A percentile compares a stretch with the other conserved stretches of the same genome.
phyloP scores from a whole-genome alignment of 2,888 invertebrate genomes.

The Timema cristinae region DNA sequence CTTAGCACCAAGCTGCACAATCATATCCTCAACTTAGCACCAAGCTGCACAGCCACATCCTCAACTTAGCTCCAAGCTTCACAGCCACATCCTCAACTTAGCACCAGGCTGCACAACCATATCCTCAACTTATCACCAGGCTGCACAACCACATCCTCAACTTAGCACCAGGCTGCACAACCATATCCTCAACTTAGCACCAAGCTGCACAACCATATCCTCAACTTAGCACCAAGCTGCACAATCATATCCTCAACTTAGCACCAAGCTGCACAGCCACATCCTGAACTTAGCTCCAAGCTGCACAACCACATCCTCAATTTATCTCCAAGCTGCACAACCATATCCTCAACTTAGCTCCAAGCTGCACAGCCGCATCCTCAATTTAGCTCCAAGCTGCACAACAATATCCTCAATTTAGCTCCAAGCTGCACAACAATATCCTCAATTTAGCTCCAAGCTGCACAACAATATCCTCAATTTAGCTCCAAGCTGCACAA shows the following conservation, averaged over 20 bases:
- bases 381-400: too few relatives aligned
- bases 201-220: slow-evolving; percentile 13
- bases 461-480: slow-evolving; percentile 20
- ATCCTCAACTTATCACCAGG: slow-evolving; percentile 20
- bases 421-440: slow-evolving; percentile 4
- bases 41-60: background rate
- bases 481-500: slow-evolving; percentile 5
- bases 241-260: slow-evolving; percentile 22
- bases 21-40: slow-evolving; percentile 21
- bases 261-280: background rate
- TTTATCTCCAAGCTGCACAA: slow-evolving; percentile 5
- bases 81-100: slow-evolving; percentile 22
- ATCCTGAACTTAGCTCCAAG: too few relatives aligned
- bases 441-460: slow-evolving; percentile 20
- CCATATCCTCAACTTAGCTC: slow-evolving; percentile 21
- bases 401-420: slow-evolving; percentile 22
- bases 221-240: slow-evolving; percentile 17
- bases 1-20: slow-evolving; percentile 7
- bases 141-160: slow-evolving; percentile 21
- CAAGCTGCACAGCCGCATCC: background rate
- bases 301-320: slow-evolving; percentile 24
- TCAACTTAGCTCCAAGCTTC: too few relatives aligned
- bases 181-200: slow-evolving; percentile 21
- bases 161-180: slow-evolving; percentile 6
- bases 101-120: slow-evolving; percentile 5